A percentile compares a stretch with the other conserved stretches of the same genome.
Conservation (phyloP, 2,113 vertebrate genomes). For the Bostrychus sinensis region DNA sequence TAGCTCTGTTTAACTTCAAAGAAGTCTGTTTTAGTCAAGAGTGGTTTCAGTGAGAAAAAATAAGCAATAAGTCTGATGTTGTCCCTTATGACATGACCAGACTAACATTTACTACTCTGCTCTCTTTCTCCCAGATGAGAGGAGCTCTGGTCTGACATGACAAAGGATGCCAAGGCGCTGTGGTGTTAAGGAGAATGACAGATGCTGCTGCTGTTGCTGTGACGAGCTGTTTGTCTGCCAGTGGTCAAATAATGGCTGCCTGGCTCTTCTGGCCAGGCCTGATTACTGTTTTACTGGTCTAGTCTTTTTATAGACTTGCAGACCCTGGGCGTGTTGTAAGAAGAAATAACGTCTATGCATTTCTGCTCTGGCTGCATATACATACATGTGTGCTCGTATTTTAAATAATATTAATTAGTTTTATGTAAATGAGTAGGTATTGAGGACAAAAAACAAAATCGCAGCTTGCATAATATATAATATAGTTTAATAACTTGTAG, state of each 20-base stretch:
- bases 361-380: background rate
- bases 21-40: conserved; percentile 24
- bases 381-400: background rate
- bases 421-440: too few species aligned
- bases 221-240: conserved; percentile 59
- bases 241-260: conserved; percentile 55
- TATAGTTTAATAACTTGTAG: too few species aligned
- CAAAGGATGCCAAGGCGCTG: conserved; percentile 32
- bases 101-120: conserved; percentile 18
- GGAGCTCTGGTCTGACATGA: conserved; percentile 50
- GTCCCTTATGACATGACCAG: conserved; percentile 10
- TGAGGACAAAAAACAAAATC: too few species aligned
- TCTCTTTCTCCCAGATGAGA: conserved; percentile 36
- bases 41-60: conserved; percentile 11
- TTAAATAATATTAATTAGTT: too few species aligned
- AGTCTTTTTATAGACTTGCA: conserved; percentile 58
- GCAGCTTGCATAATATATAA: too few species aligned
- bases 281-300: conserved; percentile 62
- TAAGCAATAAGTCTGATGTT: background rate
- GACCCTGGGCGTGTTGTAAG: conserved; percentile 20
- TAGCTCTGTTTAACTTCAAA: conserved; percentile 31
- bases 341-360: background rate
- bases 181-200: conserved; percentile 56
- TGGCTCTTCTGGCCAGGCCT: conserved; percentile 46
- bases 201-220: conserved; percentile 57